Evolutionary conservation across 2,888 invertebrate species (phyloP).

Genomic region (Byasa hedistus): DNA sequence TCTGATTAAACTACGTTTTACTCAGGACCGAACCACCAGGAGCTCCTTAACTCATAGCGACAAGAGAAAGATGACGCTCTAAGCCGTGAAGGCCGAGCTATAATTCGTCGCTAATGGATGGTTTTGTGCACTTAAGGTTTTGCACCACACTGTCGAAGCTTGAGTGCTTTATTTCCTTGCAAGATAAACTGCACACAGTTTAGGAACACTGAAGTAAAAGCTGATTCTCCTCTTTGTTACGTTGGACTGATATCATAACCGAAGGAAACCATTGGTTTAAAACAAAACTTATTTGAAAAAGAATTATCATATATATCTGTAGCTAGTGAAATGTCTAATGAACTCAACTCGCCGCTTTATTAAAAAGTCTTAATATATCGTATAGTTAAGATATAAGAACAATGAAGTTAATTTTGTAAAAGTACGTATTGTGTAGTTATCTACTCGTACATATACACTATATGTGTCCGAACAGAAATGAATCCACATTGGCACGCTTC

Average conservation of each 20-base stretch:
- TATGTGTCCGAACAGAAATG: conserved; percentile 6
- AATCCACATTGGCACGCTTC: conserved; percentile 7
- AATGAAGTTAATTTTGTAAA: background rate
- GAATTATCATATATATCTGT: background rate
- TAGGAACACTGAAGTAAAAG: background rate
- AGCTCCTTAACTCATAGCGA: conserved; percentile 1
- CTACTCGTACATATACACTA: background rate
- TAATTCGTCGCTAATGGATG: conserved; percentile 25
- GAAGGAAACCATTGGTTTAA: background rate
- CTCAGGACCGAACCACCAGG: background rate
- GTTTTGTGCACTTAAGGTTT: conserved; percentile 21
- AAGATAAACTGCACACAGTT: background rate
- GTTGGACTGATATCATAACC: too few relatives aligned
- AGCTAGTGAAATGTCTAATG: too few relatives aligned
- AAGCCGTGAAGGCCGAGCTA: background rate
- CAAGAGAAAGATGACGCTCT: conserved; percentile 17
- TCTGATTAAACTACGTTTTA: background rate
- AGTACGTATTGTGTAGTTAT: background rate
- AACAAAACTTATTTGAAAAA: background rate
- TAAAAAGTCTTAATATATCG: background rate
- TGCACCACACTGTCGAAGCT: conserved; percentile 10
- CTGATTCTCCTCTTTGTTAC: background rate
- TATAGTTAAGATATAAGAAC: background rate
- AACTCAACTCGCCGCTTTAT: background rate
- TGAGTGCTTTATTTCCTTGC: conserved; percentile 18